Evolutionary conservation across 1,140 invertebrate genomes (phyloP), one percentile per base, ranked within the genome.

Genomic region (Adoxophyes honmai): DNA sequence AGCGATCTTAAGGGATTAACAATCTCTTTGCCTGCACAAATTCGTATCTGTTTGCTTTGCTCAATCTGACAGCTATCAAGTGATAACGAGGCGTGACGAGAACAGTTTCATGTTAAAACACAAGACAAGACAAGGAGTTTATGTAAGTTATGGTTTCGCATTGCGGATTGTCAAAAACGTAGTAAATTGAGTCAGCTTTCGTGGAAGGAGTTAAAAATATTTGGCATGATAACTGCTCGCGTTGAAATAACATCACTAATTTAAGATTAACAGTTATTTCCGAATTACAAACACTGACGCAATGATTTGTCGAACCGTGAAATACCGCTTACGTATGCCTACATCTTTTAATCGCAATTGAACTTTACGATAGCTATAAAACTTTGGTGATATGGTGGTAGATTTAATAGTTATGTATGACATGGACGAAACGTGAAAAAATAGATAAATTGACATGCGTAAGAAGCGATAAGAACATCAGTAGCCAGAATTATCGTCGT

Each of bases 31-130:
- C 42, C 28, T 48, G 16, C 18, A 48, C 42, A 48, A 48, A 48
- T 48, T 48, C 13, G 42, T 48, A 28, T 28, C 4, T 21, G 42
- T 48, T 48, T 48, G 16, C 42, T 48, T 48, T 48, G 42, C 42
- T 33, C 42, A 48, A 48, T 48, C 16, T 48, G 18, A 48, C 42
- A 16, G 39, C 42, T 48, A 48, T 48, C 42, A 28, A 28, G 21
- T 11, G 42, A 48, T 48, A 48, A 48, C 16, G 5, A 16, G 42
- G 21, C 42, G 42, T 28, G 21, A n/a, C 3, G 21, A 10, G 10
- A 11, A 11, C 1, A 44, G 21, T 3, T 28, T 28, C 21, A 28
- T 28, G 6, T 6, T 28, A 28, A 28, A 28, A 3, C 21, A 28
- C 21, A 28, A 28, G 21, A 28, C 21, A 28, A 28, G 21, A 28